A percentile compares a stretch with the other conserved stretches of the same genome.
Conservation (phyloP, 2,888 invertebrate genomes). For the Conomelus anceps region DNA sequence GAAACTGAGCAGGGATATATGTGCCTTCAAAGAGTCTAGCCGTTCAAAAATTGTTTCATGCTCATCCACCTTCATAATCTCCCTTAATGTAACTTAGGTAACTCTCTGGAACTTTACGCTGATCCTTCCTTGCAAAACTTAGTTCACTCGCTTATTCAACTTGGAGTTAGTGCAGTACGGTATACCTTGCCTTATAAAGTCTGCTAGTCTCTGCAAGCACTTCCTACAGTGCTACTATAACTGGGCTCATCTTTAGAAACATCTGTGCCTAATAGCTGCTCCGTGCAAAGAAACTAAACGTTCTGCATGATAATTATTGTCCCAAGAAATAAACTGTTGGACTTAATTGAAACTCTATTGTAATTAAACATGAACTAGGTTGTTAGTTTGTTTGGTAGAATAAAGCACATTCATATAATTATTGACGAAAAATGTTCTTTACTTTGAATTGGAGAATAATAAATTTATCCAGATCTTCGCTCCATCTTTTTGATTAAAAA, state of each 20-base stretch:
- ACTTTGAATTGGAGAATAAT: no score
- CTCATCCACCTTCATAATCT: neutral
- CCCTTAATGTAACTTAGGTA: neutral
- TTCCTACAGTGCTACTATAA: neutral
- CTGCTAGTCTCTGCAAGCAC: neutral
- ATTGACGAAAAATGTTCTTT: no score
- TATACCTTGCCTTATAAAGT: neutral
- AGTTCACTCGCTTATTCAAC: neutral
- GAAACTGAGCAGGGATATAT: neutral
- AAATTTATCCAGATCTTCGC: no score
- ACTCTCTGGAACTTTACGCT: neutral
- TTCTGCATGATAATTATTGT: neutral
- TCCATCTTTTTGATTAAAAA: no score
- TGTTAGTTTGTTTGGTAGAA: neutral
- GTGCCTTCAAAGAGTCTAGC: neutral
- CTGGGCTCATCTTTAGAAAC: neutral
- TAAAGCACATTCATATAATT: no score
- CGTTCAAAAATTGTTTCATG: neutral
- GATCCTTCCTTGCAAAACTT: neutral
- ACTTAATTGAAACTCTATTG: neutral
- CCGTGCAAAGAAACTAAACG: neutral
- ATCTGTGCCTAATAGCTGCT: neutral
- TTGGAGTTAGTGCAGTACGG: neutral
- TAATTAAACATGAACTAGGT: neutral
- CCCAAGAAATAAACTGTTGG: neutral